Evolutionary conservation across 1,140 invertebrate genomes (phyloP).

Genomic region (Aphaenogaster rudis): DNA sequence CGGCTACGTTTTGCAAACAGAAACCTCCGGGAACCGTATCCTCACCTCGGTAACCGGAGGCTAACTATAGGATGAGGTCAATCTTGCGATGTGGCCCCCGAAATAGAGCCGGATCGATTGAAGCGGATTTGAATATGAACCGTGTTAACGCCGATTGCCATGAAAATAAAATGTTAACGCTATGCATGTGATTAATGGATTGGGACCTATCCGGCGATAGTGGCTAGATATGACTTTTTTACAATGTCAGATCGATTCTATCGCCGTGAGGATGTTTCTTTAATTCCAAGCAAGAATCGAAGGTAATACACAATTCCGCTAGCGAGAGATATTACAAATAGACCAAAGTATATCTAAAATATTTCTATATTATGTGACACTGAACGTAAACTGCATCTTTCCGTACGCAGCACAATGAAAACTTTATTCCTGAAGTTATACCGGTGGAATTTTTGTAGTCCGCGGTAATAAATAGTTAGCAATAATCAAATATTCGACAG

Average conservation of each 20-base stretch:
- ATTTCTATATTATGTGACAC: not conserved
- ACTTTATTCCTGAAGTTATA: not conserved
- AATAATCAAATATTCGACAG: conserved; percentile 19
- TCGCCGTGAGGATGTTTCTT: not conserved
- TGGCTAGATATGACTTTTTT: conserved; percentile 29
- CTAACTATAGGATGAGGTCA: conserved; percentile 70
- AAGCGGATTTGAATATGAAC: conserved; percentile 66
- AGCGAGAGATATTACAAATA: not conserved
- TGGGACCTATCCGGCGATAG: not conserved
- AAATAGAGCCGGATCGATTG: conserved; percentile 70
- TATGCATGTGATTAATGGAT: conserved; percentile 52
- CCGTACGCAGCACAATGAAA: not conserved
- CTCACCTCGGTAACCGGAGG: conserved; percentile 56
- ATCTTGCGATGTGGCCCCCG: conserved; percentile 56
- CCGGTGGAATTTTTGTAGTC: not conserved
- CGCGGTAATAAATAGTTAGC: not conserved
- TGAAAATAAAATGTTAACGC: conserved; percentile 50
- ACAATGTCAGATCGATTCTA: conserved; percentile 8
- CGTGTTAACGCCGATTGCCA: conserved; percentile 32
- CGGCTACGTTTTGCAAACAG: conserved; percentile 52
- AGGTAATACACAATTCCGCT: not conserved
- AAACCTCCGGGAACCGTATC: conserved; percentile 56
- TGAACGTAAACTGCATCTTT: not conserved
- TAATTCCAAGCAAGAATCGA: not conserved
- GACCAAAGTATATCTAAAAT: not conserved